phyloP scores from a whole-genome alignment of 2,888 invertebrate genomes.

The Herminia tarsipennalis region DNA sequence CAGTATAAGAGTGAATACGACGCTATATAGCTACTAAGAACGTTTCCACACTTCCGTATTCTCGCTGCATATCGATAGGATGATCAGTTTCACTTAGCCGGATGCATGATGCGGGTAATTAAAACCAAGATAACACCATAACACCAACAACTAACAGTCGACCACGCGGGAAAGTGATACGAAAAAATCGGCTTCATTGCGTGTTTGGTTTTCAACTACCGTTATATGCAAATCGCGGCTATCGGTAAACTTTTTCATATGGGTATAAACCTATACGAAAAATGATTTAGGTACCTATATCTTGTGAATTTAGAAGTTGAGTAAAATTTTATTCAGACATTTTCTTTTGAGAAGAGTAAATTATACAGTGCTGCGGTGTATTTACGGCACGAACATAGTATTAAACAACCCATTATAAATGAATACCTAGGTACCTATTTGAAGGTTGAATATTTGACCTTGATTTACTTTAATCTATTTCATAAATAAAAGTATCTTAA shows the following conservation, averaged over 20 bases:
- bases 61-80: not conserved
- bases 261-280: not conserved
- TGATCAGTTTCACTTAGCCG: not conserved
- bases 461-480: no score
- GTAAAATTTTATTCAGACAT: not conserved
- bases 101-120: conserved; percentile 46
- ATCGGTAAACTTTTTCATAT: no score
- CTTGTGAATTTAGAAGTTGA: not conserved
- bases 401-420: no score
- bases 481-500: no score
- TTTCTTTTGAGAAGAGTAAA: no score
- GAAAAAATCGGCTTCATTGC: conserved; percentile 8
- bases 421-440: no score
- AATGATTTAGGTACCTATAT: not conserved
- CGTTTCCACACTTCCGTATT: not conserved
- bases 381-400: no score
- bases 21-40: not conserved
- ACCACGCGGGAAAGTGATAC: conserved; percentile 25
- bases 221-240: conserved; percentile 10
- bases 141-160: no score
- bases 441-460: no score
- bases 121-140: conserved; percentile 22
- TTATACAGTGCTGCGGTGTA: no score
- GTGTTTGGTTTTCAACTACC: conserved; percentile 7
- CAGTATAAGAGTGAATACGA: no score